Conservation (phyloP, 2,797 vertebrate genomes). For the Sebastes trivittatus region DNA sequence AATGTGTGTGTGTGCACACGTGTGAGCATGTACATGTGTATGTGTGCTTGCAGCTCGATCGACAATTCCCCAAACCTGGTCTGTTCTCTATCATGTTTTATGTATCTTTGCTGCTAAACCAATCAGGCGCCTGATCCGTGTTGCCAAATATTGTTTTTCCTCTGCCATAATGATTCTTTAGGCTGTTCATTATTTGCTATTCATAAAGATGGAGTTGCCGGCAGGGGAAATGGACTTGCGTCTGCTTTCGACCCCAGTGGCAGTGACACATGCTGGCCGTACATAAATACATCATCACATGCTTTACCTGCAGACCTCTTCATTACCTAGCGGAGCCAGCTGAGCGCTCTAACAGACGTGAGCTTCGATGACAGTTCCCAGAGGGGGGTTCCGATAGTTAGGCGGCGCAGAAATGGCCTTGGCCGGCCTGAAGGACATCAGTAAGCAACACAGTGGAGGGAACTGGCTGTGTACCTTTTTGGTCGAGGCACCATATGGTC, state of each 20-base stretch:
- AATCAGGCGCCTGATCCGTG: conserved; percentile 59
- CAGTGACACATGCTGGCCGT: conserved; percentile 52
- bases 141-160: conserved; percentile 75
- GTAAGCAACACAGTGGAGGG: conserved; percentile 37
- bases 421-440: conserved; percentile 61
- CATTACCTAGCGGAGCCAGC: conserved; percentile 45
- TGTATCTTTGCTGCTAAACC: conserved; percentile 75
- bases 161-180: conserved; percentile 70
- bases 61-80: conserved; percentile 59
- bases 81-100: conserved; percentile 69
- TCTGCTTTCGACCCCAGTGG: conserved; percentile 53
- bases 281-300: conserved; percentile 78
- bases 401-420: conserved; percentile 69
- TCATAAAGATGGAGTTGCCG: conserved; percentile 71
- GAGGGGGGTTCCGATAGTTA: conserved; percentile 64
- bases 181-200: conserved; percentile 75
- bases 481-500: conserved; percentile 72
- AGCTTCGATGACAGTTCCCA: conserved; percentile 69
- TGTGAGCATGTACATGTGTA: conserved; percentile 1
- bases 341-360: conserved; percentile 73
- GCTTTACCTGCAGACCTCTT: conserved; percentile 68
- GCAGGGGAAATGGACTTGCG: conserved; percentile 48
- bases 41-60: conserved; percentile 21
- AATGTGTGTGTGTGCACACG: conserved; percentile 13
- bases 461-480: conserved; percentile 52